A percentile compares a stretch with the other conserved stretches of the same genome.
phyloP scores from a whole-genome alignment of 2,113 vertebrate species.

The Excalfactoria chinensis region DNA sequence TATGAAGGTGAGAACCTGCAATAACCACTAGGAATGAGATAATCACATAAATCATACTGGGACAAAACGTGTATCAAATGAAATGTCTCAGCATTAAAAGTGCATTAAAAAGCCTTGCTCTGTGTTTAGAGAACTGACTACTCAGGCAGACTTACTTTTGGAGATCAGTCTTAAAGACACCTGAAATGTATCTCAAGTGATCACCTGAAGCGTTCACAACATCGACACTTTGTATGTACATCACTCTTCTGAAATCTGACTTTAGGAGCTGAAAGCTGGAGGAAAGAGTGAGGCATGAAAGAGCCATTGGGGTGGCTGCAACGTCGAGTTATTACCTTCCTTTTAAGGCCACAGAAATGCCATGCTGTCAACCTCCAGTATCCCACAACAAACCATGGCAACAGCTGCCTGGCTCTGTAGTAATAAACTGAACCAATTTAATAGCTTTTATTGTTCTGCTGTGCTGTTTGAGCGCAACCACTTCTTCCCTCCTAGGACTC shows the following conservation, averaged over 20 bases:
- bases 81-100: neutral
- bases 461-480: slow-evolving; percentile 89
- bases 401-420: slow-evolving; percentile 88
- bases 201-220: neutral
- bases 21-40: neutral
- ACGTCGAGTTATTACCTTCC: neutral
- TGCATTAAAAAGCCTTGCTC: neutral
- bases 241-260: neutral
- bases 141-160: neutral
- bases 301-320: neutral
- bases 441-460: slow-evolving; percentile 98
- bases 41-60: neutral
- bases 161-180: neutral
- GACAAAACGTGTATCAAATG: neutral
- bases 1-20: neutral
- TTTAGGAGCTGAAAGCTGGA: neutral
- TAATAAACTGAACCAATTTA: slow-evolving; percentile 97
- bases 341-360: slow-evolving; percentile 76
- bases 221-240: neutral
- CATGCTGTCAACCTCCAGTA: slow-evolving; percentile 82
- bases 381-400: slow-evolving; percentile 89
- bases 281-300: neutral
- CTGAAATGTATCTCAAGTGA: neutral
- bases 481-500: slow-evolving; percentile 90
- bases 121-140: neutral